Conservation (phyloP, 2,113 vertebrate genomes). For the Toxotes chatareus region DNA sequence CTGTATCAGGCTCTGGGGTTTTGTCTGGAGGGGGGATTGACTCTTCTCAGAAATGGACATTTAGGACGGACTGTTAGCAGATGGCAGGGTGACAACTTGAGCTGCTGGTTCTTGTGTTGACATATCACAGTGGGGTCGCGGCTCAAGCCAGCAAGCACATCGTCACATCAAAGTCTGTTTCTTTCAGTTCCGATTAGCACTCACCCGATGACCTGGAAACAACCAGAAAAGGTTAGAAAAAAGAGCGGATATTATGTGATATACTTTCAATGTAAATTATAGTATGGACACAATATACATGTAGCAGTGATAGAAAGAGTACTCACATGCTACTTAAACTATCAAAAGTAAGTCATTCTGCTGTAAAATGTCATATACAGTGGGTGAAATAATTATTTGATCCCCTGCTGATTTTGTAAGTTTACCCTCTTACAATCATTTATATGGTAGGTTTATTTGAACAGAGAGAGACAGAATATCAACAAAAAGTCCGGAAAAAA, state of each 20-base stretch:
- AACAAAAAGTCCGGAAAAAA: too few species aligned
- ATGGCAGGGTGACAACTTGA: constrained; percentile 72
- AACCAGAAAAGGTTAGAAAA: constrained; percentile 1
- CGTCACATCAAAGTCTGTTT: constrained; percentile 48
- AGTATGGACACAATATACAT: background rate
- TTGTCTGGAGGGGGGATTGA: constrained; percentile 28
- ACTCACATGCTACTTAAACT: background rate
- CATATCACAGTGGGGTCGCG: constrained; percentile 54
- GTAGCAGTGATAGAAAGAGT: background rate
- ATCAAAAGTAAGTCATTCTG: too few species aligned
- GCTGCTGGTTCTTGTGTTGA: constrained; percentile 64
- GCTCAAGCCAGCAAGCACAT: constrained; percentile 63
- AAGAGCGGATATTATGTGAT: background rate
- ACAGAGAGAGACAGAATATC: too few species aligned
- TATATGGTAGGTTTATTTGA: too few species aligned
- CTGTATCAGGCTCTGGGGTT: constrained; percentile 16
- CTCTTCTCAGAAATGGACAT: constrained; percentile 55
- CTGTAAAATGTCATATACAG: too few species aligned
- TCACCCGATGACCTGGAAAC: constrained; percentile 30
- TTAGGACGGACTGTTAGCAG: constrained; percentile 60
- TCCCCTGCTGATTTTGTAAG: too few species aligned
- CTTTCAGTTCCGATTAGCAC: constrained; percentile 42
- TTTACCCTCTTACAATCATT: too few species aligned
- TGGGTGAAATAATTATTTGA: too few species aligned
- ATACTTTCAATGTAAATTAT: background rate